Base-by-base conservation (phyloP, 2,797 vertebrate species). In the Streptopelia turtur region DNA sequence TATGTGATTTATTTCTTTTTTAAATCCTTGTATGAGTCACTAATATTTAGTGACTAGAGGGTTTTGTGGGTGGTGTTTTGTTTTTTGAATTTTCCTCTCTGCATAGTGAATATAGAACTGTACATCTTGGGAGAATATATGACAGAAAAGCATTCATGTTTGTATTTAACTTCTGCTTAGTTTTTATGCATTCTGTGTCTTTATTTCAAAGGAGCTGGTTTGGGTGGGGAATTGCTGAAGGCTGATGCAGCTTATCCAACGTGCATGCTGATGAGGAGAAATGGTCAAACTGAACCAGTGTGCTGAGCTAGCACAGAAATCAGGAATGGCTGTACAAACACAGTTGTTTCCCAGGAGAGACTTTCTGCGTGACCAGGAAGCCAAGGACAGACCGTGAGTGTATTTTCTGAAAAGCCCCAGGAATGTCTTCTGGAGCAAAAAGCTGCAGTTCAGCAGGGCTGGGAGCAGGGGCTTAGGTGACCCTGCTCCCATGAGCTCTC, bases 231-330 rank as follows among this genome's bases (percentile, higher is more conserved):
- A 15, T 22, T 64, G 83, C 74, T 65, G 47, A 56, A 49, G 66
- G 23, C n/a, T n/a, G 43, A 17, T 78, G 27, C 4, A 68, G 59
- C 24, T 86, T 84, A 63, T 63, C 56, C 33, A 64, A 0, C 11
- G 1, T 70, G 56, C 30, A 33, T 76, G 27, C 81, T 94, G 81
- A 87, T 82, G 77, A 88, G 71, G 41, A 86, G 80, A 80, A 84
- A 41, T 68, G 37, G 70, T 30, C 87, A 35, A 35, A 82, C 59
- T 37, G 30, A 37, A 63, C 20, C 39, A n/a, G 4, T 23, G 1
- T 91, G 89, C 89, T 95, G 91, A 94, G 87, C 70, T 87, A 76
- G 74, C 83, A 64, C 53, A 93, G 85, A 74, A 84, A 90, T 49
- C 39, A 57, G 64, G 55, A 87, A 71, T 83, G 77, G 83, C 88